phyloP scores from a whole-genome alignment of 2,113 vertebrate genomes.

The Colaptes auratus region DNA sequence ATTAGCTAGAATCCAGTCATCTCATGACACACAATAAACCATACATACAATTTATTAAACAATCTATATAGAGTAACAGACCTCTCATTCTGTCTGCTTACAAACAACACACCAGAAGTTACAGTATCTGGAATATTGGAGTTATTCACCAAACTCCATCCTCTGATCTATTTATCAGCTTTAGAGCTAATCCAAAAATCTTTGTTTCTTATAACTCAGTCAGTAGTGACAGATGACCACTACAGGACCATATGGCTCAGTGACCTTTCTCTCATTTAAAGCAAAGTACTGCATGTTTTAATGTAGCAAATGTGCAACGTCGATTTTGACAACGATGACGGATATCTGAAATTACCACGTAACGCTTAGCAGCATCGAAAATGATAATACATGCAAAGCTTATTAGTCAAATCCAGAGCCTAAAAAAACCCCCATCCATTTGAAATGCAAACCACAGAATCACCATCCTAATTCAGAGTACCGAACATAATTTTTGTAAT shows the following conservation, averaged over 20 bases:
- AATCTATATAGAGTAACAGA: background rate
- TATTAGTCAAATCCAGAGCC: background rate
- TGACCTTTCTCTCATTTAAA: slow-evolving; percentile 10
- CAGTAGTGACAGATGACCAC: background rate
- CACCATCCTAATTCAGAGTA: background rate
- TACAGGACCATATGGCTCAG: background rate
- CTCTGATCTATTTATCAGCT: background rate
- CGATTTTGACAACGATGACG: background rate
- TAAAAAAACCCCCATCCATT: background rate
- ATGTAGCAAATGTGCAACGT: slow-evolving; percentile 3
- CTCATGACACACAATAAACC: background rate
- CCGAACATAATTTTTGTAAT: background rate
- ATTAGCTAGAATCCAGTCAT: background rate
- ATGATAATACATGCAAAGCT: slow-evolving; percentile 19
- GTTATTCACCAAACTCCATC: background rate
- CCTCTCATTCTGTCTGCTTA: background rate
- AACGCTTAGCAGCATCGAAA: background rate
- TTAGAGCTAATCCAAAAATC: background rate
- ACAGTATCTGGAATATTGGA: background rate
- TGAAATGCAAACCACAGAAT: background rate
- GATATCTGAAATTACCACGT: slow-evolving; percentile 31
- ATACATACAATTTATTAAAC: background rate
- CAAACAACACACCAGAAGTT: background rate
- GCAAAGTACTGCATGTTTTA: background rate
- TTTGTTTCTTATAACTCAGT: background rate